Evolutionary conservation across 2,797 vertebrate species (phyloP).

Genomic region (Mycteria americana): DNA sequence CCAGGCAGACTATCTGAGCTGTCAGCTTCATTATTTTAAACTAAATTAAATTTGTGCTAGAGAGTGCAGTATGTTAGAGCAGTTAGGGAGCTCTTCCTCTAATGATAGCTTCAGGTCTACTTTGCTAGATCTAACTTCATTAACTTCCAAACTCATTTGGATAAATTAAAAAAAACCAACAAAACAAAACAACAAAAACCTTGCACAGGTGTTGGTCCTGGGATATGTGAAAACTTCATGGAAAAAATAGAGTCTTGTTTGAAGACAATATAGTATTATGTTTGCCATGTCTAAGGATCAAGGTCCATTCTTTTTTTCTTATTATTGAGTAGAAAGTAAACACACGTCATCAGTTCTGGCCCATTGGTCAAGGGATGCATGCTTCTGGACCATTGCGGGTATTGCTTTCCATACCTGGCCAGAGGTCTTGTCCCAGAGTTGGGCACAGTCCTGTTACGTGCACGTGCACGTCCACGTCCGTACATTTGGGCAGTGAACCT

Average conservation of each 20-base stretch:
- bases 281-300: neutral
- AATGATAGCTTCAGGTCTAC: neutral
- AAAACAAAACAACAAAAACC: neutral
- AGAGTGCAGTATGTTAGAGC: constrained; percentile 16
- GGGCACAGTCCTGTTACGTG: no score
- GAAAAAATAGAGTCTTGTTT: neutral
- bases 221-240: neutral
- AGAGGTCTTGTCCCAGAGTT: neutral
- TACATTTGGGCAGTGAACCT: neutral
- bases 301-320: neutral
- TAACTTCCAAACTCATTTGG: neutral
- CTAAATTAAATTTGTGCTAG: constrained; percentile 55
- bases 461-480: fast-evolving
- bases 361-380: neutral
- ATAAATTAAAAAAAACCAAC: neutral
- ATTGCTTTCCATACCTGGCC: neutral
- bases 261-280: neutral
- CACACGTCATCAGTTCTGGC: fast-evolving
- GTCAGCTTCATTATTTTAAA: constrained; percentile 58
- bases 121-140: neutral
- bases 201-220: neutral
- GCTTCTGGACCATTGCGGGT: neutral
- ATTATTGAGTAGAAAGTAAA: neutral
- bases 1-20: constrained; percentile 56
- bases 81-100: constrained; percentile 1